Percentiles rank a stretch among this genome's conserved stretches.
These are phyloP conservation scores for Bolinopsis microptera DNA, from an alignment of 37 sponge, comb jelly and placozoan genomes.

Conservation along the genomic window DNA sequence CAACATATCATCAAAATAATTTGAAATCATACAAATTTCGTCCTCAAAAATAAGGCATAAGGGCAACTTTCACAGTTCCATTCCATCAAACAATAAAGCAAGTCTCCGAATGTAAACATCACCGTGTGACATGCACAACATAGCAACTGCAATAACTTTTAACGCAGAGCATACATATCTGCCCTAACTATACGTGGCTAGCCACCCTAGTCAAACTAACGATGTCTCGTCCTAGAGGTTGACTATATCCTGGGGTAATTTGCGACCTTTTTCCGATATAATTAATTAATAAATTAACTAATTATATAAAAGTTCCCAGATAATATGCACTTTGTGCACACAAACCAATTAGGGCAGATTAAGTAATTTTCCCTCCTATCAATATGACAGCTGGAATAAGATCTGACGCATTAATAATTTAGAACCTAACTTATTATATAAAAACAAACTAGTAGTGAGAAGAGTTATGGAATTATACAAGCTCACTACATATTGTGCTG, in stretches of 20 bases:
- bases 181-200: not conserved
- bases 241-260: not conserved
- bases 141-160: not conserved
- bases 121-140: not conserved
- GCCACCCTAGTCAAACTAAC: not conserved
- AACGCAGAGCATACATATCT: not conserved
- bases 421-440: slow-evolving; percentile 65
- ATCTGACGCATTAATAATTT: slow-evolving; percentile 54
- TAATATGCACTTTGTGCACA: not conserved
- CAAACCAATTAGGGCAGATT: slow-evolving; percentile 57
- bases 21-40: not conserved
- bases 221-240: not conserved
- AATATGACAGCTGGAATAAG: slow-evolving; percentile 65
- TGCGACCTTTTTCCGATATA: not conserved
- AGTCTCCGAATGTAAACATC: not conserved
- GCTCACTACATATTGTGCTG: slow-evolving; percentile 45
- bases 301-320: not conserved
- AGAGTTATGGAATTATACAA: slow-evolving; percentile 44
- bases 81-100: slow-evolving; percentile 32
- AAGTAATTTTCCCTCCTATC: slow-evolving; percentile 52
- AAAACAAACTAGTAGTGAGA: slow-evolving; percentile 64
- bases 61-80: not conserved
- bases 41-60: not conserved
- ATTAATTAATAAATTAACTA: not conserved
- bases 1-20: not conserved